phyloP scores from a whole-genome alignment of 2,888 invertebrate genomes.

The Alcis repandata region DNA sequence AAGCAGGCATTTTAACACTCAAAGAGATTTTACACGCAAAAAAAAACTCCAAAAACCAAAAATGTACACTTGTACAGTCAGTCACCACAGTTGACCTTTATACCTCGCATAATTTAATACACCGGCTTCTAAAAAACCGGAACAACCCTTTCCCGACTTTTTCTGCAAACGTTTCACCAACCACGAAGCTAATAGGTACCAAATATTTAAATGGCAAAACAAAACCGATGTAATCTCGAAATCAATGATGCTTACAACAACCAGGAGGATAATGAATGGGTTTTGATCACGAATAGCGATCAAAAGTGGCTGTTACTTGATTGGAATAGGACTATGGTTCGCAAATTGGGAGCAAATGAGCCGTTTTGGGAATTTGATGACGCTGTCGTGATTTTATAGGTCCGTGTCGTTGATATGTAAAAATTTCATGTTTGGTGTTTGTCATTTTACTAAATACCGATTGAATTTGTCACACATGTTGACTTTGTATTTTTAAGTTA shows the following conservation, averaged over 20 bases:
- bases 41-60: not conserved
- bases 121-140: not conserved
- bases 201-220: constrained; percentile 22
- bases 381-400: not conserved
- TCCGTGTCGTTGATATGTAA: too few relatives aligned
- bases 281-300: constrained; percentile 45
- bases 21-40: not conserved
- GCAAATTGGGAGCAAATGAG: constrained; percentile 14
- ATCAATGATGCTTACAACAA: constrained; percentile 36
- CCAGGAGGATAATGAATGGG: constrained; percentile 41
- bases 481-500: too few relatives aligned
- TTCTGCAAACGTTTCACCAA: constrained; percentile 15
- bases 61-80: not conserved
- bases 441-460: not conserved
- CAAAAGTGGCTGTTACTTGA: constrained; percentile 42
- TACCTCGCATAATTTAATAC: constrained; percentile 8
- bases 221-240: constrained; percentile 22
- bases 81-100: not conserved
- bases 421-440: not conserved
- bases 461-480: too few relatives aligned
- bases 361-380: not conserved
- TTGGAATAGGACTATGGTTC: constrained; percentile 34
- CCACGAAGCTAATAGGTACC: constrained; percentile 2
- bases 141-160: constrained; percentile 1
- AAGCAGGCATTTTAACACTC: not conserved